Evolutionary conservation across 2,888 invertebrate species (phyloP), one percentile per base, ranked within the genome.

Genomic region (Agrenia bidenticulata): DNA sequence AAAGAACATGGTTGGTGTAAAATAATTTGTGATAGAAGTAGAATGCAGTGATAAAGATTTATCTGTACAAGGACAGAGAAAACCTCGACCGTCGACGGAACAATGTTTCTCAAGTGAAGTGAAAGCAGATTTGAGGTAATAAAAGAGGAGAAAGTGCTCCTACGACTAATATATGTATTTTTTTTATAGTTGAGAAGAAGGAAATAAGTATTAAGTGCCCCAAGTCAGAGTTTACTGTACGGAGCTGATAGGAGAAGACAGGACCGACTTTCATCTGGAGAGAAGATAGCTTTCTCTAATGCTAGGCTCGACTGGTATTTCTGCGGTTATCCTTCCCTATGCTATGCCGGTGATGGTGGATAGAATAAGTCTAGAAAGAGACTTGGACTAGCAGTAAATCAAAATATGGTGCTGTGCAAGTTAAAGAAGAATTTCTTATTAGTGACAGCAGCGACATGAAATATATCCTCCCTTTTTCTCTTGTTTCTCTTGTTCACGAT

Each of bases 351-450:
- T 17, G 15, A 15, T 17, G 19, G 45, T 45, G 45, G 45, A 45
- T 32, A 11, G 32, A 45, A 19, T 45, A 19, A 45, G 45, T 45
- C n/a, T 45, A 19, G 9, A 5, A 17, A 21, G 23, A 57, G 56
- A 54, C 54, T 57, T 21, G 56, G 19, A 41, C 41, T 39, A 2
- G 23, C 54, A 62, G 51, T 56, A 63, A 49, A 63, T 63, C 56
- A 49, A 49, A 57, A 27, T 32, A 63, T 15, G 49, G 21, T 42
- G 9, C 37, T 24, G 45, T 23, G 23, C 27, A 56, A 45, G 26
- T 26, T 15, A 51, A 60, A 51, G 32, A 19, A 55, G 55, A 17
- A 60, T 37, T 37, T 37, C 50, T 17, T 51, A 61, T 24, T 42
- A 42, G 26, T 39, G 26, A 32, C 27, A 41, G 53, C 39, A 42